Conservation (phyloP, 1,140 invertebrate species). For the Drosophila cardini region DNA sequence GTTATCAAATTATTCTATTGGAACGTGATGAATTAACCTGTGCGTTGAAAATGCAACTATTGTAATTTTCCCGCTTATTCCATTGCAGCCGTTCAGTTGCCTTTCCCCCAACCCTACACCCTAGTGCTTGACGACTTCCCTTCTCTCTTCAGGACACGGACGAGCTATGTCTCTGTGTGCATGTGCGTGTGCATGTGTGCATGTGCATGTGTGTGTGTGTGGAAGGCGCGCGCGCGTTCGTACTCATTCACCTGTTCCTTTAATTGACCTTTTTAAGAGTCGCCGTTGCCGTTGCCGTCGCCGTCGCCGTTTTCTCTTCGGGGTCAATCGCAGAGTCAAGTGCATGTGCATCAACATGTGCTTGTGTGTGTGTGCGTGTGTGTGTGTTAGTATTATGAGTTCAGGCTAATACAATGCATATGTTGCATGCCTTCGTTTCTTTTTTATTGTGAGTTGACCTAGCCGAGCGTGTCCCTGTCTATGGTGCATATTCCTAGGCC, state of each 20-base stretch:
- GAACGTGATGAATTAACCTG: background rate
- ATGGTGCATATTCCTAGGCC: background rate
- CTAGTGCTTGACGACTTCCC: background rate
- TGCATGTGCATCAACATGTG: background rate
- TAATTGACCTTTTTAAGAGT: conserved; percentile 70
- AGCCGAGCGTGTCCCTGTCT: background rate
- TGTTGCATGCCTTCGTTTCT: background rate
- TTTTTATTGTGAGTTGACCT: background rate
- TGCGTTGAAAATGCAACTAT: background rate
- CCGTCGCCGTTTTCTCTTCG: conserved; percentile 17
- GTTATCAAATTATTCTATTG: no score
- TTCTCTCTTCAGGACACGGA: background rate
- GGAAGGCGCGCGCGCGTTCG: conserved; percentile 46
- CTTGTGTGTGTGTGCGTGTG: background rate
- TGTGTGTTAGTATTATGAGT: background rate
- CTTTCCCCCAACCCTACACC: background rate
- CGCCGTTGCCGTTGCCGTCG: background rate
- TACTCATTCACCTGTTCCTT: conserved; percentile 73
- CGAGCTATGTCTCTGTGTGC: conserved; percentile 13
- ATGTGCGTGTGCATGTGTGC: background rate
- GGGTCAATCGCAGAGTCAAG: conserved; percentile 35
- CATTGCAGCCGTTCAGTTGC: conserved; percentile 8
- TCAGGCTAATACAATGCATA: background rate
- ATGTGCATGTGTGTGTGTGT: background rate
- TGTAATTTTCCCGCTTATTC: conserved; percentile 62